Percentiles rank a stretch among this genome's conserved stretches.
Evolutionary conservation across 2,888 invertebrate species (phyloP).

Genomic region (Caenorhabditis plicata): DNA sequence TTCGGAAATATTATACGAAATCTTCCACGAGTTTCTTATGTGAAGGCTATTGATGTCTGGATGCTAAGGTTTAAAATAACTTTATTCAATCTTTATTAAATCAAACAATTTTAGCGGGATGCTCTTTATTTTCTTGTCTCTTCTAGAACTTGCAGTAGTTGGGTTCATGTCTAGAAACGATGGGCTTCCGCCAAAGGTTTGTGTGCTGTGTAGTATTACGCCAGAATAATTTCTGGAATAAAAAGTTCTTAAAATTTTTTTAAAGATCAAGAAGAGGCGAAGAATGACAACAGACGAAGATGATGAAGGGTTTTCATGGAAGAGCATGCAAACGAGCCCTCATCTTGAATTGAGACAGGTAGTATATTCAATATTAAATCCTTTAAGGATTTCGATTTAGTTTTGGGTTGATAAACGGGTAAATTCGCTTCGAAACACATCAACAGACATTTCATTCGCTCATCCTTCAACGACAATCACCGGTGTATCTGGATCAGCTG

Average conservation of each 20-base stretch:
- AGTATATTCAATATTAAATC: not conserved
- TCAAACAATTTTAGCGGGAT: conserved; percentile 46
- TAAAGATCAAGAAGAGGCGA: conserved; percentile 28
- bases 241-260: not conserved
- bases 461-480: conserved; percentile 1
- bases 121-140: conserved; percentile 65
- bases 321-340: conserved; percentile 61
- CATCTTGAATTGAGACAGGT: conserved; percentile 61
- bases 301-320: conserved; percentile 61
- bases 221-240: not conserved
- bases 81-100: not conserved
- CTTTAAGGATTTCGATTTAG: conserved; percentile 13
- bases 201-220: not conserved
- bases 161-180: conserved; percentile 65
- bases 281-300: conserved; percentile 35
- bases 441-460: no score
- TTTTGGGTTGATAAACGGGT: conserved; percentile 63
- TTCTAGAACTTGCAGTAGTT: conserved; percentile 64
- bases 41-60: conserved; percentile 64
- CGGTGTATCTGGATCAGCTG: not conserved
- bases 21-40: conserved; percentile 65
- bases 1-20: conserved; percentile 66
- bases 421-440: conserved; percentile 47
- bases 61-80: conserved; percentile 47
- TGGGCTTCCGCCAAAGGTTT: conserved; percentile 54